Evolutionary conservation across 2,888 invertebrate genomes (phyloP), one percentile per base, ranked within the genome.

Genomic region (Thymelicus sylvestris): DNA sequence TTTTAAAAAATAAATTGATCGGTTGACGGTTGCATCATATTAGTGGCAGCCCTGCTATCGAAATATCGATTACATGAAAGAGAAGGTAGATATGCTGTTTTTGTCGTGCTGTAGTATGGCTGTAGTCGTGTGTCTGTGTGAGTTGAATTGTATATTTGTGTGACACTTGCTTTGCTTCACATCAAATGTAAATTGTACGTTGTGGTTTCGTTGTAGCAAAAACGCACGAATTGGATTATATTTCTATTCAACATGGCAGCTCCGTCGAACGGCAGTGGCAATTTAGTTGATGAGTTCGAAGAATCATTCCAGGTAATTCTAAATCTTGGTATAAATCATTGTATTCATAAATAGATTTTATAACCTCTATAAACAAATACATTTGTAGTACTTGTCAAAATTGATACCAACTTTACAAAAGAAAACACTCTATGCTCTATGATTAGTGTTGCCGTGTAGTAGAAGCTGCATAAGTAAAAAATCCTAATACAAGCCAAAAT

Each of bases 211-310:
- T 24, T 55, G 8, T 1, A 31, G n/a, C 13, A 10, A 57, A 57
- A 57, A 24, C 5, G 57, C 31, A 57, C 5, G 31, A 31, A 57
- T 31, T 57, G 31, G 24, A 13, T 31, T 13, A 12, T 31, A 50
- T 13, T 50, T 50, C n/a, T 50, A 15, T 65, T 73, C 71, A 81
- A 78, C 72, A 97, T 97, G 97, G 96, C 97, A 83, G 95, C 96
- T 73, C 96, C 97, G 74, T 96, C 97, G 72, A 97, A 97, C 84
- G 97, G 97, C 73, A 96, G 96, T 88, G 97, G 97, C 59, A 98
- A 97, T 93, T 92, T 98, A 67, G 97, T 98, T 67, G 98, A 98
- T 83, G 98, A 98, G 88, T 97, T 98, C 82, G 98, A 98, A 90
- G 97, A 98, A 93, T 97, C 97, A 4, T 98, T 98, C 90, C 97